These are phyloP conservation scores for Drosophila athabasca DNA, from an alignment of 1,140 invertebrate species.

Conservation along the genomic window DNA sequence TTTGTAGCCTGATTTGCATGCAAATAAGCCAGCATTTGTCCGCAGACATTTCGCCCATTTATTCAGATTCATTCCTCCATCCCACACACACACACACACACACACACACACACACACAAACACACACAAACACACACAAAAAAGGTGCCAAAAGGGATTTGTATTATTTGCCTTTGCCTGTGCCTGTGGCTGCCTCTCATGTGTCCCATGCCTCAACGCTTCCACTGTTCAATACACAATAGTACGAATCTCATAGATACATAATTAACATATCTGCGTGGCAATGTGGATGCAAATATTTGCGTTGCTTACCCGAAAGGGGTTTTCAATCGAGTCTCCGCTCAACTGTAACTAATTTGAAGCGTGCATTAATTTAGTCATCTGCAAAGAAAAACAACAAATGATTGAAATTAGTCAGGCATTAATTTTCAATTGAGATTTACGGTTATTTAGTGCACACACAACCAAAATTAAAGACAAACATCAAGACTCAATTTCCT, in stretches of 20 bases:
- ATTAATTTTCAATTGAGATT: too few species aligned
- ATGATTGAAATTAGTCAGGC: not conserved
- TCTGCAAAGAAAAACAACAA: not conserved
- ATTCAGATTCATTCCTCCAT: not conserved
- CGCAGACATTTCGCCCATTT: not conserved
- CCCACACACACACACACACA: not conserved
- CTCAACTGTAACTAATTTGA: conserved; percentile 22
- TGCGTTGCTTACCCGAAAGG: not conserved
- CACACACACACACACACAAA: not conserved
- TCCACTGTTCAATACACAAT: conserved; percentile 13
- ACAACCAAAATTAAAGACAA: too few species aligned
- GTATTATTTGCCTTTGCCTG: conserved; percentile 4
- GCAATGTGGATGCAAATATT: not conserved
- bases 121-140: not conserved
- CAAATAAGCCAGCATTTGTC: conserved; percentile 54
- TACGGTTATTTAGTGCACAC: too few species aligned
- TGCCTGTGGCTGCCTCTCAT: too few species aligned
- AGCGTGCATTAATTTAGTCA: conserved; percentile 1
- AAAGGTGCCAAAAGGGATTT: not conserved
- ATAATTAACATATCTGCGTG: conserved; percentile 38
- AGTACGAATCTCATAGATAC: not conserved
- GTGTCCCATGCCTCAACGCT: conserved; percentile 19
- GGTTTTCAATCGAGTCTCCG: conserved; percentile 25
- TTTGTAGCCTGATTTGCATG: conserved; percentile 65
- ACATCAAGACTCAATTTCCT: too few species aligned